Evolutionary conservation across 2,888 invertebrate species (phyloP), one percentile per base, ranked within the genome.

Genomic region (Masnerella sp.): DNA sequence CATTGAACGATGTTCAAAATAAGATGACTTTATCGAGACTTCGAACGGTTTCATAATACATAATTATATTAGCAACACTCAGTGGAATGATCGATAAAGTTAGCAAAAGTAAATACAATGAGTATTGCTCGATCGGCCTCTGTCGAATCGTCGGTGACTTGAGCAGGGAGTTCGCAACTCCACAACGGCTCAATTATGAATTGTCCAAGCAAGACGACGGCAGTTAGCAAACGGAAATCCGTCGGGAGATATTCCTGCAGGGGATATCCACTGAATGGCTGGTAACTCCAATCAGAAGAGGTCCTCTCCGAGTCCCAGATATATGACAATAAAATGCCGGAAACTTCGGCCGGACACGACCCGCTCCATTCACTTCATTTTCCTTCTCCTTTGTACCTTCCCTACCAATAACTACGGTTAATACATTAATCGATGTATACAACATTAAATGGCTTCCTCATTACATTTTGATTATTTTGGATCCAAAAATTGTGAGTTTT

Each of bases 221-320:
- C 67, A 73, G 70, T 70, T 75, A 69, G 65, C 18, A 58, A 62
- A 69, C 70, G 75, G 75, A 75, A 73, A 62, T 75, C 75, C 72
- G 62, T 58, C 17, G 72, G 43, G 75, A 73, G 47, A 56, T 61
- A 75, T 67, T 61, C 47, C 75, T 73, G 43, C 18, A 56, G 67
- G 51, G 62, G 54, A 61, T 62, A 61, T 70, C 62, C 65, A 59
- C 51, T 73, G 75, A 72, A 67, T 76, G 62, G 51, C 59, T 64
- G 30, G 32, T 40, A 69, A 73, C 73, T 76, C 62, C 22, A 61
- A 72, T 69, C 69, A 54, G 47, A 69, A 72, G 52, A 56, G 61
- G 64, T 61, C 58, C 52, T 69, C 30, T 43, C 49, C 17, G 43
- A 47, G 28, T 40, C 49, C 38, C 36, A 45, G 45, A 64, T 69